Evolutionary conservation across 1,140 invertebrate species (phyloP), one percentile per base, ranked within the genome.

Genomic region (Papilio helenus): DNA sequence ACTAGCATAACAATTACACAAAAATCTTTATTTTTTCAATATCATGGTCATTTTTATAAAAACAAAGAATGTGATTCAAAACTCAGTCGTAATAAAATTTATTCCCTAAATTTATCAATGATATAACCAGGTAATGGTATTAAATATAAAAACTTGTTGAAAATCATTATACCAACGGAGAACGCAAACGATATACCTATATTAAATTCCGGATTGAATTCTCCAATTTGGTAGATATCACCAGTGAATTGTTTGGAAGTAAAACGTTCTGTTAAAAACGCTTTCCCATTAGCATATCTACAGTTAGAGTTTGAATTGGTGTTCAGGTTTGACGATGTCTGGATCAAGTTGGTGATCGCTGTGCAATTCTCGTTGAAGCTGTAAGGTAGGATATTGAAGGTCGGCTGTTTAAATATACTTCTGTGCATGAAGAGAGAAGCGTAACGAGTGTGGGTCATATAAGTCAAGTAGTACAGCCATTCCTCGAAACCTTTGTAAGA

Each of bases 121-220:
- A 99, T 95, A 88, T 97, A 98, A n/a, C 96, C 96, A 0, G 98
- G 98, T 79, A 99, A 90, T 0, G 98, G 98, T 81, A 99, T 96
- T 16, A 98, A 92, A 92, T 99, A 98, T 20, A 98, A 92, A 76
- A 99, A 95, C 85, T 98, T 96, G 88, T 98, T 99, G 0, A 98
- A 95, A 72, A 98, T 95, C 80, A 97, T 96, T 76, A 98, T 96
- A 12, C 97, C 97, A 8, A 97, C 92, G 1, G 97, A 96, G 88
- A 99, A 99, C 0, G 97, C 97, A 81, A 98, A 96, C 0, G 97
- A 97, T n/a, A 98, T 96, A 0, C 97, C 96, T 71, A 98, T 96
- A 95, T 98, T 98, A 26, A 97, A 95, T 80, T 97, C 96, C 5
- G 96, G 91, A 82, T 97, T 96, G 16, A 98, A 93, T 39, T 96